These are phyloP conservation scores for Melieria picta DNA, from an alignment of 2,888 invertebrate species.

Conservation along the genomic window DNA sequence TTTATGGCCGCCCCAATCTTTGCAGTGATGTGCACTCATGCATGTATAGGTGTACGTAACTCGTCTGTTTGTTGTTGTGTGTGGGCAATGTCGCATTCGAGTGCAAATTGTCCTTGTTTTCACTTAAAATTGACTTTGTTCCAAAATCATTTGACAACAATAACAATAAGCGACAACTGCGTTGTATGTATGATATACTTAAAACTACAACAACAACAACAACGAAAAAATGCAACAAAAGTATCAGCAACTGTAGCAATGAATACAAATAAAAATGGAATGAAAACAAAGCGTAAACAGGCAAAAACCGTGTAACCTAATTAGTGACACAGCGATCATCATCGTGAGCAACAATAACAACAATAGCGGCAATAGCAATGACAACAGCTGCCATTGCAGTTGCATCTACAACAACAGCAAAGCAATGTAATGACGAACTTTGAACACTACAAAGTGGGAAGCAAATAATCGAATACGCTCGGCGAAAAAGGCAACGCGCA, in stretches of 20 bases:
- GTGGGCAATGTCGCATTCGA: neutral
- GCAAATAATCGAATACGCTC: neutral
- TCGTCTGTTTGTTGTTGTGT: too few relatives aligned
- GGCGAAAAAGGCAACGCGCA: too few relatives aligned
- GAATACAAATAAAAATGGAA: neutral
- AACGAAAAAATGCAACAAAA: neutral
- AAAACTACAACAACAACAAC: neutral
- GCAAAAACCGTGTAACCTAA: conserved; percentile 4
- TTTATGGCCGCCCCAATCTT: too few relatives aligned
- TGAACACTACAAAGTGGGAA: neutral
- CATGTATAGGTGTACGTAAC: too few relatives aligned
- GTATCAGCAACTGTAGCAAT: neutral
- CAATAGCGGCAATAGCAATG: conserved; percentile 3
- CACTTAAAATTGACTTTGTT: conserved; percentile 12
- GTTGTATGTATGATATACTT: neutral
- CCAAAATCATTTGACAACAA: neutral
- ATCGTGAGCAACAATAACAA: neutral
- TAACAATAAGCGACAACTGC: too few relatives aligned
- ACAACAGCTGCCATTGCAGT: conserved; percentile 2
- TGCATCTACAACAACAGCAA: conserved; percentile 1
- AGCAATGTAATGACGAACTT: neutral
- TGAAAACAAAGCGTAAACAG: too few relatives aligned
- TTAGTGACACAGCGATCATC: neutral
- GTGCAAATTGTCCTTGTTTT: neutral
- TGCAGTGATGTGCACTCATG: too few relatives aligned